These are phyloP conservation scores for Drosophila robusta DNA, from an alignment of 2,888 invertebrate species.

Conservation along the genomic window DNA sequence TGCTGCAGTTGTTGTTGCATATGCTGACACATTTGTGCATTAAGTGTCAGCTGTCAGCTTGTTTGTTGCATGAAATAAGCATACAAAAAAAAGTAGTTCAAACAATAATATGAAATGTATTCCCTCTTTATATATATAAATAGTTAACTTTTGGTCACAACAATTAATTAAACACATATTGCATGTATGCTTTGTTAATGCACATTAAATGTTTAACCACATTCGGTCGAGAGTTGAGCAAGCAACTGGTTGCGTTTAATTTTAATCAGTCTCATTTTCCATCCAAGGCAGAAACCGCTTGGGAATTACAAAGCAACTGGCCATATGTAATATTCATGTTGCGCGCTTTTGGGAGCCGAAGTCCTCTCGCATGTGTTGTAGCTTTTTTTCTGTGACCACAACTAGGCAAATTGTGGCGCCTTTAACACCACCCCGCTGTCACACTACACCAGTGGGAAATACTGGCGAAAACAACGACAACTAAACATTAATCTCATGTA, in stretches of 20 bases:
- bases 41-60: slow-evolving; percentile 55
- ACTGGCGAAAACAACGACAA: not conserved
- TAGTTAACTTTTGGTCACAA: slow-evolving; percentile 21
- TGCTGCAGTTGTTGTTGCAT: slow-evolving; percentile 14
- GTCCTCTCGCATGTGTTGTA: not conserved
- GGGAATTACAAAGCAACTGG: slow-evolving; percentile 28
- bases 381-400: not conserved
- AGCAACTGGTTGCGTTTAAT: not conserved
- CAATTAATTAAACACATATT: slow-evolving; percentile 36
- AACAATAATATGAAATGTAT: slow-evolving; percentile 19
- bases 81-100: slow-evolving; percentile 24
- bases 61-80: slow-evolving; percentile 31
- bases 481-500: not conserved
- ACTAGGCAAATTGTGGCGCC: not conserved
- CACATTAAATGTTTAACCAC: slow-evolving; percentile 53
- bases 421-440: not conserved
- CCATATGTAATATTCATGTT: slow-evolving; percentile 41
- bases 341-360: slow-evolving; percentile 15
- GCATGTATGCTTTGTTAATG: slow-evolving; percentile 27
- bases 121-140: not conserved
- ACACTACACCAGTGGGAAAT: slow-evolving; percentile 23
- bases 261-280: slow-evolving; percentile 10
- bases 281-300: slow-evolving; percentile 2
- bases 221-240: slow-evolving; percentile 21
- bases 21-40: slow-evolving; percentile 63